These are phyloP conservation scores for Agrochola lychnidis DNA, from an alignment of 2,888 invertebrate genomes.

Conservation along the genomic window DNA sequence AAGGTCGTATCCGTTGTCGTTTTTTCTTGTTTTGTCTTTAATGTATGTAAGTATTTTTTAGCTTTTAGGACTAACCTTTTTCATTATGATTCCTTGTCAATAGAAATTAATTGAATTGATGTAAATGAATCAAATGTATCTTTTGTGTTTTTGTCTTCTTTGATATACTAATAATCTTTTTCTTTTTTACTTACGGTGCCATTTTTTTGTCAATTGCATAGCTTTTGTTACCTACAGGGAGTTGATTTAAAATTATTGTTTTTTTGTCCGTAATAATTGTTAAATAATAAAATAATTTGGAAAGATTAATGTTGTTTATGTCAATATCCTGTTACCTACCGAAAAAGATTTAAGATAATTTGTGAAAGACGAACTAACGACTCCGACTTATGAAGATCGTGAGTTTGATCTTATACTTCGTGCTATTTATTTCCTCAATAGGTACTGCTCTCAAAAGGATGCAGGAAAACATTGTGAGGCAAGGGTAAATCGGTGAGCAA, in stretches of 20 bases:
- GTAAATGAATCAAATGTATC: neutral
- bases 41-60: constrained; percentile 11
- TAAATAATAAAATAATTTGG: constrained; percentile 44
- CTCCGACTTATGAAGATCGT: neutral
- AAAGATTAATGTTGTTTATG: constrained; percentile 10
- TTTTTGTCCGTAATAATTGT: constrained; percentile 35
- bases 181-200: constrained; percentile 25
- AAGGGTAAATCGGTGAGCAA: too few relatives aligned
- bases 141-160: neutral
- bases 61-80: constrained; percentile 9
- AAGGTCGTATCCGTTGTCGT: neutral
- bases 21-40: neutral
- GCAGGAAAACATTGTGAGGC: neutral
- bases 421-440: neutral
- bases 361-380: neutral
- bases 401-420: too few relatives aligned
- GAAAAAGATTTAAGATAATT: neutral
- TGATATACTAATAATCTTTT: neutral
- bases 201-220: constrained; percentile 38
- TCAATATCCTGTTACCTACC: neutral
- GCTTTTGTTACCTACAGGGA: constrained; percentile 20
- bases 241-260: constrained; percentile 14
- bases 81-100: neutral
- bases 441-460: neutral
- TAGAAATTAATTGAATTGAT: neutral